Conservation (phyloP, 2,888 invertebrate genomes). For the Pandemis corylana region DNA sequence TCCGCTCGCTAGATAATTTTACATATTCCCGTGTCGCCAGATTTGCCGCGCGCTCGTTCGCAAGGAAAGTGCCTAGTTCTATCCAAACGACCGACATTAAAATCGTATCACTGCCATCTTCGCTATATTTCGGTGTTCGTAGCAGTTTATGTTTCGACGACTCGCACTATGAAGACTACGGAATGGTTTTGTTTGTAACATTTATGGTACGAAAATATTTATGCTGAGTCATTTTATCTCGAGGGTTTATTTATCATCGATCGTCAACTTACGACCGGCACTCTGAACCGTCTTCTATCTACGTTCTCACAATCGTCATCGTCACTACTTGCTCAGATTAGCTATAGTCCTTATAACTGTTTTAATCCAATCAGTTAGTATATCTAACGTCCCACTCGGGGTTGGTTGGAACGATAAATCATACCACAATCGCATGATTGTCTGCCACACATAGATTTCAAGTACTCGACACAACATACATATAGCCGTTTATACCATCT, state of each 20-base stretch:
- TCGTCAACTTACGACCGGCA: conserved; percentile 10
- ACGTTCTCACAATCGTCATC: conserved; percentile 15
- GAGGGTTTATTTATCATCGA: conserved; percentile 11
- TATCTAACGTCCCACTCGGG: not conserved
- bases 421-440: conserved; percentile 3
- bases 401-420: conserved; percentile 1
- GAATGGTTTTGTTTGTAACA: conserved; percentile 28
- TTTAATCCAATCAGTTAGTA: conserved; percentile 16
- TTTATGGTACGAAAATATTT: conserved; percentile 11
- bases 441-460: not conserved
- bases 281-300: conserved; percentile 6
- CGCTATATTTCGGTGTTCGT: conserved; percentile 36
- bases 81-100: conserved; percentile 47
- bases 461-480: conserved; percentile 4
- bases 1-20: conserved; percentile 61
- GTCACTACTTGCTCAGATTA: not conserved
- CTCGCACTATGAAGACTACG: conserved; percentile 17
- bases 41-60: conserved; percentile 49
- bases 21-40: conserved; percentile 60
- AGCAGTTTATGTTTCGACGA: conserved; percentile 23
- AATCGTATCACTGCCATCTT: conserved; percentile 37
- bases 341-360: not conserved
- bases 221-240: conserved; percentile 18
- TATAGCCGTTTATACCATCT: conserved; percentile 14
- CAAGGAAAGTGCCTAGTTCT: conserved; percentile 46